Conservation (phyloP, 2,888 invertebrate genomes). For the Drosophila tripunctata region DNA sequence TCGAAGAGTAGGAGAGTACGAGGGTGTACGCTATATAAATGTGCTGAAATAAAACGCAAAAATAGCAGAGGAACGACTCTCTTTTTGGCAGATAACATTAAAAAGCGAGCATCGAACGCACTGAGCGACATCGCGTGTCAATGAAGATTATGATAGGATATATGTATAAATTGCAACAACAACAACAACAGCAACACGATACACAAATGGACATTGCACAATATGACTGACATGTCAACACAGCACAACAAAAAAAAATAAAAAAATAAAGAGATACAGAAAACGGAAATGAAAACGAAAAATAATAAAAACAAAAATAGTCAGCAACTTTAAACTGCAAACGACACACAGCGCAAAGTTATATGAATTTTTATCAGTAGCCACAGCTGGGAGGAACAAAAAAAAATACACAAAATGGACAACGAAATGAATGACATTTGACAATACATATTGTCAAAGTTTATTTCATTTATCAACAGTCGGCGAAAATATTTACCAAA, state of each 20-base stretch:
- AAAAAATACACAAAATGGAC: conserved; percentile 11
- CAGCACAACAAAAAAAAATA: conserved; percentile 13
- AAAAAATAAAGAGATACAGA: conserved; percentile 4
- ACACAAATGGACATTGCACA: conserved; percentile 57
- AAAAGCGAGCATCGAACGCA: conserved; percentile 42
- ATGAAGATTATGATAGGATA: conserved; percentile 76
- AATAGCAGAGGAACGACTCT: conserved; percentile 17
- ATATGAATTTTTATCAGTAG: conserved; percentile 62
- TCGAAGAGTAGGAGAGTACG: not conserved
- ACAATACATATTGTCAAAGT: conserved; percentile 61
- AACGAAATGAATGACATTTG: conserved; percentile 49
- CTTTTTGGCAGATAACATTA: conserved; percentile 59
- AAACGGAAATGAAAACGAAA: too few species aligned
- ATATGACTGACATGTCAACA: conserved; percentile 74
- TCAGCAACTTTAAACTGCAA: conserved; percentile 23
- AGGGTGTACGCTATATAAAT: not conserved
- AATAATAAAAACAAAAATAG: conserved; percentile 4
- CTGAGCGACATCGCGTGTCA: conserved; percentile 72
- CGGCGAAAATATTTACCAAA: conserved; percentile 16
- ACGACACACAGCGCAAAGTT: conserved; percentile 20
- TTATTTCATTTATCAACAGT: conserved; percentile 68
- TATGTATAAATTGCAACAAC: conserved; percentile 33
- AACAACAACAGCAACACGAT: conserved; percentile 36
- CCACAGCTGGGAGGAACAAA: conserved; percentile 8
- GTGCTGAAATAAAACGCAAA: conserved; percentile 3